Conservation (phyloP, 2,797 vertebrate species). For the Paguma larvata region DNA sequence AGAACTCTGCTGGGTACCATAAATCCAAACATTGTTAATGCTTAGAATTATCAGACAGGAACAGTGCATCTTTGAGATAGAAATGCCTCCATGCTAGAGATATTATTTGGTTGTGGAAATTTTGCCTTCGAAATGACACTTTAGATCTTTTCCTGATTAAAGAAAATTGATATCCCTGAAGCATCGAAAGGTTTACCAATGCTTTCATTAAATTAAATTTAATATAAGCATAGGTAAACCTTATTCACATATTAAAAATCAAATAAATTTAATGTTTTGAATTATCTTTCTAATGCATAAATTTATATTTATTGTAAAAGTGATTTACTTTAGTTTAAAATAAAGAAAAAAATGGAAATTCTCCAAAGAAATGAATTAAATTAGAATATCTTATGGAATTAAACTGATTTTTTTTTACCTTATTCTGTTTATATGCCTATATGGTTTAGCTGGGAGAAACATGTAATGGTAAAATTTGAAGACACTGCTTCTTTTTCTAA, state of each 20-base stretch:
- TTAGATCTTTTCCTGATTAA: constrained; percentile 58
- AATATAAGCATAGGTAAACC: neutral
- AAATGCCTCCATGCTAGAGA: constrained; percentile 6
- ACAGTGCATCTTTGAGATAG: constrained; percentile 42
- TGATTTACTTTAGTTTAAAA: constrained; percentile 2
- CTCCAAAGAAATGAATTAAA: constrained; percentile 7
- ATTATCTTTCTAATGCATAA: neutral
- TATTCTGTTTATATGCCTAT: neutral
- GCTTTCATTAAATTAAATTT: constrained; percentile 44
- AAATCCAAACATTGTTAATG: constrained; percentile 26
- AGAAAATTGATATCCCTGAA: constrained; percentile 48
- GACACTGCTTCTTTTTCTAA: neutral
- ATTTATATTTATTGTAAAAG: constrained; percentile 4
- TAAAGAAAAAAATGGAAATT: neutral
- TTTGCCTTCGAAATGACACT: constrained; percentile 49
- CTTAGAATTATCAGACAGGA: constrained; percentile 50
- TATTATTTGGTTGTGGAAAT: constrained; percentile 37
- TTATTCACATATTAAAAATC: constrained; percentile 1
- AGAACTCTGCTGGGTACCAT: neutral
- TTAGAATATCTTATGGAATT: constrained; percentile 8
- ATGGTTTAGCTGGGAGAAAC: neutral
- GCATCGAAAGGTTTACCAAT: neutral
- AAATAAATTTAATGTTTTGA: constrained; percentile 35
- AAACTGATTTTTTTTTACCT: neutral
- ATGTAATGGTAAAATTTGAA: neutral